Percentiles rank a stretch among this genome's conserved stretches.
These are phyloP conservation scores for Punctoribates punctum DNA, from an alignment of 2,888 invertebrate genomes.

Conservation along the genomic window DNA sequence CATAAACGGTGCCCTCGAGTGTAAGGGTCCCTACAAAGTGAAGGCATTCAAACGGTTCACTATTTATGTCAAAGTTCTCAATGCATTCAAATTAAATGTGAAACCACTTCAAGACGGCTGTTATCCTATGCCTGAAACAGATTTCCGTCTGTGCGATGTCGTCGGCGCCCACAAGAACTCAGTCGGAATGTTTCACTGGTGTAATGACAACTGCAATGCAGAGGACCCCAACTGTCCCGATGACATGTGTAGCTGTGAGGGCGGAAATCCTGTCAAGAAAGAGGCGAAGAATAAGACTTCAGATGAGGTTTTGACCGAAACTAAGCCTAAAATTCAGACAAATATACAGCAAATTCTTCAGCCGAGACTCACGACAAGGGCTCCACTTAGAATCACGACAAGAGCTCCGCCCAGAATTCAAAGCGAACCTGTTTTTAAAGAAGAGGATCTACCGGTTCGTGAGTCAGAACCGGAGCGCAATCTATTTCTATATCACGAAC, in stretches of 20 bases:
- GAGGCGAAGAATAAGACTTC: not conserved
- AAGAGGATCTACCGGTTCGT: no score
- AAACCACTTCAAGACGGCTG: conserved; percentile 38
- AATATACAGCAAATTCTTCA: not conserved
- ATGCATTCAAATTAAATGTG: conserved; percentile 25
- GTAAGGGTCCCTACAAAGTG: conserved; percentile 39
- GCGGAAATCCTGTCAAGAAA: not conserved
- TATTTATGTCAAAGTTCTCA: conserved; percentile 35
- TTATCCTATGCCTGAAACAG: conserved; percentile 34
- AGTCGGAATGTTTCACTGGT: conserved; percentile 40
- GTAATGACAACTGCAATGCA: conserved; percentile 41
- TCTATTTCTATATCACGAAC: no score
- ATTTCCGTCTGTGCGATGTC: conserved; percentile 18
- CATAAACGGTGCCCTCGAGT: conserved; percentile 37
- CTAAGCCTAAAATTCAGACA: not conserved
- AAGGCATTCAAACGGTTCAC: conserved; percentile 38
- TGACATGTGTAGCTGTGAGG: conserved; percentile 35
- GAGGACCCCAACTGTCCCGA: conserved; percentile 36
- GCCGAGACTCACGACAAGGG: no score
- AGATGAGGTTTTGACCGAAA: not conserved
- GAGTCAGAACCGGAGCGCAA: no score
- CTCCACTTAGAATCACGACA: no score
- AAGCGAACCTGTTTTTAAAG: no score
- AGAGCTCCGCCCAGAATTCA: no score
- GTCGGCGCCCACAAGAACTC: conserved; percentile 18